phyloP scores from a whole-genome alignment of 2,113 vertebrate species.

The Oxyura jamaicensis region DNA sequence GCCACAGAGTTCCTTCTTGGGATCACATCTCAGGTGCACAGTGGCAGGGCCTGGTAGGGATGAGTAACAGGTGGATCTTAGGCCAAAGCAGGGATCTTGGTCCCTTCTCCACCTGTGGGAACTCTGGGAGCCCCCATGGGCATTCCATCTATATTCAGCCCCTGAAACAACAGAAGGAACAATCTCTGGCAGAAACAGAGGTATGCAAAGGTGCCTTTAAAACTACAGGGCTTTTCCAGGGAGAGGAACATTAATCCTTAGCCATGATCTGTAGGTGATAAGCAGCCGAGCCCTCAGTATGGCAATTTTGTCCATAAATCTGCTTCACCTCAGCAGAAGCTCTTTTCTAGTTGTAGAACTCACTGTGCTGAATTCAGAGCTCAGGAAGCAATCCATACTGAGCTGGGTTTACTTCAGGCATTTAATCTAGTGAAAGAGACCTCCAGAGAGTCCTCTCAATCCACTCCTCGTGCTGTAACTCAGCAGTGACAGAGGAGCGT shows the following conservation, averaged over 20 bases:
- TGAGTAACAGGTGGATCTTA: background rate
- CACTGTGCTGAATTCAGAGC: background rate
- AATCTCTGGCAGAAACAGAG: background rate
- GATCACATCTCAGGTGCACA: background rate
- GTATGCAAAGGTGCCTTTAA: background rate
- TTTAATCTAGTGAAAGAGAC: background rate
- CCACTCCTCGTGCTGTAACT: background rate
- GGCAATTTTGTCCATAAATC: background rate
- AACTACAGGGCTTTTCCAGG: background rate
- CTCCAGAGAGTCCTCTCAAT: background rate
- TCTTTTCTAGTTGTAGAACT: background rate
- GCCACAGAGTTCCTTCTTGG: background rate
- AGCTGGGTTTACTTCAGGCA: background rate
- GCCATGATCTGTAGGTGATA: background rate
- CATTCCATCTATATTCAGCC: no score
- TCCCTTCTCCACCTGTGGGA: background rate
- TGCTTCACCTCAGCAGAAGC: background rate
- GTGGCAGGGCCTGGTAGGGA: background rate
- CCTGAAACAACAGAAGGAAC: background rate
- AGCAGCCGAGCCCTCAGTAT: background rate
- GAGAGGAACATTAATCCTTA: background rate
- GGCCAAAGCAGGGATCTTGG: background rate
- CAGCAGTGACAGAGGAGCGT: background rate
- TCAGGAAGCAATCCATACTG: background rate
- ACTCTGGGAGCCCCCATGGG: background rate